Percentiles rank a stretch among this genome's conserved stretches.
Conservation (phyloP, 2,113 vertebrate species). For the Ariopsis seemanni region DNA sequence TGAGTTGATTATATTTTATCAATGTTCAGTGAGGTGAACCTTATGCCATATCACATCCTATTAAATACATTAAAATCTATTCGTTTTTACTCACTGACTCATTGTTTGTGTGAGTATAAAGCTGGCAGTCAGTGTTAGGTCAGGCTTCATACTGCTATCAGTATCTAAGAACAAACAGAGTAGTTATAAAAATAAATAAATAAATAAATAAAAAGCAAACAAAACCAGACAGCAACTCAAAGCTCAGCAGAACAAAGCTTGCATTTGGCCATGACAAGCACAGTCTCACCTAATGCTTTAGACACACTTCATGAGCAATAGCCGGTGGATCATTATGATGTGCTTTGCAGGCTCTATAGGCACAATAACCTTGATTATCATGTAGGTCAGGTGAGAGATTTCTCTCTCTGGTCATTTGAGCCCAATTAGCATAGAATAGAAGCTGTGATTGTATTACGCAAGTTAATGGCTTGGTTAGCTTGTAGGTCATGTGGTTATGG, state of each 20-base stretch:
- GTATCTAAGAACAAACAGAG: constrained; percentile 12
- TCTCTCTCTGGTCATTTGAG: constrained; percentile 45
- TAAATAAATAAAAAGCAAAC: too few relatives aligned
- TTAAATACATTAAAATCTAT: constrained; percentile 24
- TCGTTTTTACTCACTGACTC: constrained; percentile 22
- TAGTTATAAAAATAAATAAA: background rate
- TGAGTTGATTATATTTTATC: background rate
- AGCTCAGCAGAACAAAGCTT: background rate
- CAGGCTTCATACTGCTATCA: constrained; percentile 22
- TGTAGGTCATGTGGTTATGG: constrained; percentile 37
- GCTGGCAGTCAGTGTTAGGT: constrained; percentile 2
- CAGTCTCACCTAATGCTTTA: constrained; percentile 36
- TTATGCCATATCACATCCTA: background rate
- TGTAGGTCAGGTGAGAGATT: constrained; percentile 56
- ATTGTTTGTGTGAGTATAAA: constrained; percentile 21
- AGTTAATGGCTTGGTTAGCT: constrained; percentile 27
- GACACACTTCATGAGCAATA: constrained; percentile 42
- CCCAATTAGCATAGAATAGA: constrained; percentile 42
- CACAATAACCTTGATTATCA: constrained; percentile 46
- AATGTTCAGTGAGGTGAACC: background rate
- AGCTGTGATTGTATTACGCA: constrained; percentile 47
- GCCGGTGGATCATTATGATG: constrained; percentile 52
- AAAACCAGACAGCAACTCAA: background rate
- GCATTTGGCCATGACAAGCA: constrained; percentile 14
- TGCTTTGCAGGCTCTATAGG: constrained; percentile 35